These are phyloP conservation scores for Silvanus unidentatus DNA, from an alignment of 2,888 invertebrate species.

Conservation along the genomic window DNA sequence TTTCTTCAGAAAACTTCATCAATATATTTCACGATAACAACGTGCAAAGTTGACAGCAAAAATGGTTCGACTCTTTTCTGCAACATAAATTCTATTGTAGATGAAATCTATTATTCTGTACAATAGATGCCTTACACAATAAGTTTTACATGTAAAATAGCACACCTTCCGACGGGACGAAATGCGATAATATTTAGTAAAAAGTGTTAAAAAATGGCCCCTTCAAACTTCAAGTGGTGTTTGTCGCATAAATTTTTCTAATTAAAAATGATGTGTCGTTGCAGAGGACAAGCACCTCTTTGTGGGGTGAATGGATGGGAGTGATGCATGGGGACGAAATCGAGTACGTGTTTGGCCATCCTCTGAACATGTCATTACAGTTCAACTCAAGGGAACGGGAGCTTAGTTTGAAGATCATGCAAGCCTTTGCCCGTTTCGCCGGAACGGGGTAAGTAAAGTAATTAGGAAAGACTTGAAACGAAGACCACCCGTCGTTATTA, in stretches of 20 bases:
- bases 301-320: constrained; percentile 99
- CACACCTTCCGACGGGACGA: too few relatives aligned
- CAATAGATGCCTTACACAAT: neutral
- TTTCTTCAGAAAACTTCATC: constrained; percentile 15
- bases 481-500: neutral
- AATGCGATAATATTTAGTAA: too few relatives aligned
- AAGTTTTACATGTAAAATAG: neutral
- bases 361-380: constrained; percentile 78
- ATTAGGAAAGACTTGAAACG: neutral
- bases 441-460: constrained; percentile 75
- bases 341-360: constrained; percentile 95
- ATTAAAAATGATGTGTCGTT: constrained; percentile 36
- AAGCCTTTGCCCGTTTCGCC: constrained; percentile 88
- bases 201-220: too few relatives aligned
- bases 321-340: constrained; percentile 98
- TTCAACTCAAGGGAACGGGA: constrained; percentile 83
- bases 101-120: neutral
- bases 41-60: constrained; percentile 23
- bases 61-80: constrained; percentile 15
- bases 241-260: too few relatives aligned
- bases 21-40: constrained; percentile 26
- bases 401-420: constrained; percentile 86
- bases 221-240: too few relatives aligned
- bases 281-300: constrained; percentile 83
- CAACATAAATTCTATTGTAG: constrained; percentile 1